phyloP scores from a whole-genome alignment of 2,797 vertebrate species.

The Coreius guichenoti region DNA sequence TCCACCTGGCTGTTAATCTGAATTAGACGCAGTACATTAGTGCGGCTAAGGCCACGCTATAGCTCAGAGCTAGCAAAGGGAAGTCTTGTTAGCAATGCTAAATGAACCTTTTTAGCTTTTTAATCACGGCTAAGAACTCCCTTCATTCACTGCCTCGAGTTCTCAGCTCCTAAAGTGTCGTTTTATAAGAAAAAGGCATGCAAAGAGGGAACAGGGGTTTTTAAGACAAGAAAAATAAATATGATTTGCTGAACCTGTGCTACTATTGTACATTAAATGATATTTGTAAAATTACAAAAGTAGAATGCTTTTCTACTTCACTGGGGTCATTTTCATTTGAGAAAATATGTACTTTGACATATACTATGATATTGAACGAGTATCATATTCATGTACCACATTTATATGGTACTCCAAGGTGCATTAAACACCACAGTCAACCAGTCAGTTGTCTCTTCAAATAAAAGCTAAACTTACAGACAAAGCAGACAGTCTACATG shows the following conservation, averaged over 20 bases:
- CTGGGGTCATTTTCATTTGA: not conserved
- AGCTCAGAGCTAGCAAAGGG: slow-evolving; percentile 45
- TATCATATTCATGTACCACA: not conserved
- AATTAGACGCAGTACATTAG: slow-evolving; percentile 57
- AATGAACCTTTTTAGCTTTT: slow-evolving; percentile 51
- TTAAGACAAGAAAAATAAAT: not conserved
- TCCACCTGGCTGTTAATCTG: slow-evolving; percentile 57
- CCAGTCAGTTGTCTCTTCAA: not conserved
- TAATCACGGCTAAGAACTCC: slow-evolving; percentile 47
- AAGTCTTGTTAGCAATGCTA: slow-evolving; percentile 55
- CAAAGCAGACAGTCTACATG: slow-evolving; percentile 18
- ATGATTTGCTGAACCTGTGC: not conserved
- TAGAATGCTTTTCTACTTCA: not conserved
- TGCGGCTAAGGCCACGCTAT: slow-evolving; percentile 29
- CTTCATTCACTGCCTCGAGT: slow-evolving; percentile 37
- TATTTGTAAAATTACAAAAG: not conserved
- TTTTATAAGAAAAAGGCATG: not conserved
- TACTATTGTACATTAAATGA: not conserved
- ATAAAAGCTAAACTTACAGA: slow-evolving; percentile 1
- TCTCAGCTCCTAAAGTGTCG: slow-evolving; percentile 8
- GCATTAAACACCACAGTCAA: not conserved
- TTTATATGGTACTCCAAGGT: not conserved
- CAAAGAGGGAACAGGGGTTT: not conserved
- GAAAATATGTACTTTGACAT: not conserved
- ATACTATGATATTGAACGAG: not conserved